These are phyloP conservation scores for Sebastes vulpes DNA, from an alignment of 2,797 vertebrate genomes.

Conservation along the genomic window DNA sequence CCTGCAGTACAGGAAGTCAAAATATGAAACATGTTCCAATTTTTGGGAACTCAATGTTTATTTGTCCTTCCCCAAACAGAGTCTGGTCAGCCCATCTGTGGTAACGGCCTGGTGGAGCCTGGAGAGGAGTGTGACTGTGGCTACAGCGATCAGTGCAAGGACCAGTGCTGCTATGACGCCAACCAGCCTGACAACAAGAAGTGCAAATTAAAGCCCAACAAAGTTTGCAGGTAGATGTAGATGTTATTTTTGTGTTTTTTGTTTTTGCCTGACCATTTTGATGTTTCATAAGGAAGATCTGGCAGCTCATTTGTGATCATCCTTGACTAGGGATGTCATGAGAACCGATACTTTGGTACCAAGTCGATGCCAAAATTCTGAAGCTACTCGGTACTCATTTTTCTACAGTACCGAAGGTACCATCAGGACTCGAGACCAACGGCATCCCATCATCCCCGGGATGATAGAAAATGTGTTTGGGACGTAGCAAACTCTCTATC, in stretches of 20 bases:
- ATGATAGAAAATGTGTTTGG: too few species aligned
- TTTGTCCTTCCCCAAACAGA: conserved; percentile 78
- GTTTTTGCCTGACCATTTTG: background rate
- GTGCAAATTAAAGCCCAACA: conserved; percentile 92
- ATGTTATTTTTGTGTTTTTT: background rate
- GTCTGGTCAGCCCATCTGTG: conserved; percentile 98
- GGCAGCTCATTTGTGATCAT: background rate
- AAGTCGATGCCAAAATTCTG: too few species aligned
- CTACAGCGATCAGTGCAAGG: conserved; percentile 96
- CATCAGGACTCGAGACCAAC: too few species aligned
- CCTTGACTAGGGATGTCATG: background rate
- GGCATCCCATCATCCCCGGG: too few species aligned
- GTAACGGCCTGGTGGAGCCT: conserved; percentile 96
- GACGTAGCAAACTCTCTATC: too few species aligned
- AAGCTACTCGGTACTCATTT: too few species aligned
- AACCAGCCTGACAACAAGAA: conserved; percentile 94
- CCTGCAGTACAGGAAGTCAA: background rate
- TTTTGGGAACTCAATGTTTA: conserved; percentile 13
- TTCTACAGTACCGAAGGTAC: too few species aligned
- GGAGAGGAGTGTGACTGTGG: conserved; percentile 98
- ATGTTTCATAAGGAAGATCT: background rate
- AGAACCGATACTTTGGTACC: too few species aligned
- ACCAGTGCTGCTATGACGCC: conserved; percentile 94
- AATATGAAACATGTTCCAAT: background rate
- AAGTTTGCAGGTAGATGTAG: conserved; percentile 91